Evolutionary conservation across 2,797 vertebrate genomes (phyloP).

Genomic region (Todus mexicanus): DNA sequence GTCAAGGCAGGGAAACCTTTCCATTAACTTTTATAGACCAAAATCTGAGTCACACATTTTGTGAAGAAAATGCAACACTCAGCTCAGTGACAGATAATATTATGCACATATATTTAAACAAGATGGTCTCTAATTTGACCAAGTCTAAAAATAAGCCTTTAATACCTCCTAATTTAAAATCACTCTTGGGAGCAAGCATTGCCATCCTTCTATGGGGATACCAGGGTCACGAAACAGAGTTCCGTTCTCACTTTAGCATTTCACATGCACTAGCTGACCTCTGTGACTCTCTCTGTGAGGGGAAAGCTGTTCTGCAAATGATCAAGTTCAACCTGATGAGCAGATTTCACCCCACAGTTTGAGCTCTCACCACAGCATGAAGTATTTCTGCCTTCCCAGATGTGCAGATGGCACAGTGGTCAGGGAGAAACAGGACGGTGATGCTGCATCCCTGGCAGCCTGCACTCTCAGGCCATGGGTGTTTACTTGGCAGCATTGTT

Average conservation of each 20-base stretch:
- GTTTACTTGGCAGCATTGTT: neutral
- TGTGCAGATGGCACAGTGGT: too few species aligned
- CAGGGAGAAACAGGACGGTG: neutral
- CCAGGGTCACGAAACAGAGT: neutral
- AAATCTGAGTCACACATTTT: neutral
- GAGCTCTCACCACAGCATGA: neutral
- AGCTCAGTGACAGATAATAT: neutral
- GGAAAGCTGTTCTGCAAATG: neutral
- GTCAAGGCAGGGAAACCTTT: neutral
- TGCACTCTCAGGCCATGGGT: neutral
- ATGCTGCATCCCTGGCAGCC: neutral
- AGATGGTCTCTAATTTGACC: neutral
- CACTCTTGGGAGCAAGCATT: neutral
- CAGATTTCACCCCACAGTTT: neutral
- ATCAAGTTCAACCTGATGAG: neutral
- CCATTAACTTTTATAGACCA: neutral
- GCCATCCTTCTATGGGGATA: neutral
- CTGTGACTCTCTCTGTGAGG: neutral
- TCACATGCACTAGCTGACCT: neutral
- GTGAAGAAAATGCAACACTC: neutral
- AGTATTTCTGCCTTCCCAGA: neutral
- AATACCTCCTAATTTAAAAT: neutral
- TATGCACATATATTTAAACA: neutral
- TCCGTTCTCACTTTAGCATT: neutral
- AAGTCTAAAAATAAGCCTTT: neutral